These are phyloP conservation scores for Myotis planiceps DNA, from an alignment of 2,797 vertebrate species.

Conservation along the genomic window DNA sequence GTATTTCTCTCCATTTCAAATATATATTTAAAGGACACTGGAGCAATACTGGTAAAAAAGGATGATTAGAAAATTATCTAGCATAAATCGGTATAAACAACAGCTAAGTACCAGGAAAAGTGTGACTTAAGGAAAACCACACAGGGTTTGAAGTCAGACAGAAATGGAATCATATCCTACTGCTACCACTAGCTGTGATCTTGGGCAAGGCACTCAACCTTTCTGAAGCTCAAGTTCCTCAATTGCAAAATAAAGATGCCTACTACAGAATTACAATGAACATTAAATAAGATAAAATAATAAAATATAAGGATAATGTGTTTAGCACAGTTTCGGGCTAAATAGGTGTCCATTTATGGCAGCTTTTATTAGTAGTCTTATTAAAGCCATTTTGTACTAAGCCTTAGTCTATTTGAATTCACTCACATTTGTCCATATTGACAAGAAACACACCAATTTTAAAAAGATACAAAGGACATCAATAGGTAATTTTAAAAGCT, in stretches of 20 bases:
- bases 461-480: constrained; percentile 20
- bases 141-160: not conserved
- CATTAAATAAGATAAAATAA: constrained; percentile 29
- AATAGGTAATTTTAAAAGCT: constrained; percentile 12
- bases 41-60: not conserved
- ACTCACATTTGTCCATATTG: not conserved
- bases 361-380: constrained; percentile 1
- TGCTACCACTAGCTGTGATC: not conserved
- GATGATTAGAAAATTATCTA: not conserved
- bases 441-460: not conserved
- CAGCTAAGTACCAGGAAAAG: not conserved
- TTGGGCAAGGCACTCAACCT: constrained; percentile 9
- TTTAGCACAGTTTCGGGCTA: not conserved
- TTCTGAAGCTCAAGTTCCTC: constrained; percentile 44
- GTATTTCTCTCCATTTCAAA: not conserved
- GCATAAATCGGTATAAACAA: not conserved
- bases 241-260: not conserved
- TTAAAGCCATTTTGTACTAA: constrained; percentile 41
- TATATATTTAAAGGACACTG: not conserved
- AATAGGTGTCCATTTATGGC: not conserved
- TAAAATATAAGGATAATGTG: not conserved
- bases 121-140: constrained; percentile 2
- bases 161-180: not conserved
- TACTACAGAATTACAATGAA: constrained; percentile 30
- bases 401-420: not conserved